phyloP scores from a whole-genome alignment of 2,797 vertebrate species.

The Chromobotia macracanthus region DNA sequence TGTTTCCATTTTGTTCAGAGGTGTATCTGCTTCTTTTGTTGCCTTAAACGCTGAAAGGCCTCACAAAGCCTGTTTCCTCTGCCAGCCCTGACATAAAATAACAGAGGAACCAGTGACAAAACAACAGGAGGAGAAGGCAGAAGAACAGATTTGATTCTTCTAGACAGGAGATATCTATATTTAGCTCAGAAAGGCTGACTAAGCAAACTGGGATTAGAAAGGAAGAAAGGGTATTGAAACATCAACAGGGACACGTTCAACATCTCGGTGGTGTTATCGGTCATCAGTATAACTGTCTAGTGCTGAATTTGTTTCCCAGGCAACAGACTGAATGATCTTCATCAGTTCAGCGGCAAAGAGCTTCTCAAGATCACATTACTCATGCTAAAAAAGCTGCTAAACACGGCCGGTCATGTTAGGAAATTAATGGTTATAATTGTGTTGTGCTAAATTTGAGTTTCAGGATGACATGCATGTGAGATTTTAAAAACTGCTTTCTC shows the following conservation, averaged over 20 bases:
- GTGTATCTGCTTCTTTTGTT: constrained; percentile 10
- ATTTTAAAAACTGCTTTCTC: no score
- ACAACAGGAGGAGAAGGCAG: background rate
- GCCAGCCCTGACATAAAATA: constrained; percentile 8
- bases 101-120: background rate
- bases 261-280: constrained; percentile 21
- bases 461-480: no score
- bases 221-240: background rate
- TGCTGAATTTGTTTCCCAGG: constrained; percentile 44
- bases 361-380: no score
- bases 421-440: no score
- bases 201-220: background rate
- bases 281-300: constrained; percentile 14
- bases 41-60: constrained; percentile 6
- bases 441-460: no score
- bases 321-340: constrained; percentile 42
- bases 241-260: constrained; percentile 11
- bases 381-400: no score
- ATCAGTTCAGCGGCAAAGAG: no score
- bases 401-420: no score
- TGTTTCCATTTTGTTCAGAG: constrained; percentile 23
- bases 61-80: background rate
- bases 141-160: constrained; percentile 27
- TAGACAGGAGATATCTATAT: constrained; percentile 22
- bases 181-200: constrained; percentile 28